phyloP scores from a whole-genome alignment of 2,113 vertebrate species.

The Uria lomvia region DNA sequence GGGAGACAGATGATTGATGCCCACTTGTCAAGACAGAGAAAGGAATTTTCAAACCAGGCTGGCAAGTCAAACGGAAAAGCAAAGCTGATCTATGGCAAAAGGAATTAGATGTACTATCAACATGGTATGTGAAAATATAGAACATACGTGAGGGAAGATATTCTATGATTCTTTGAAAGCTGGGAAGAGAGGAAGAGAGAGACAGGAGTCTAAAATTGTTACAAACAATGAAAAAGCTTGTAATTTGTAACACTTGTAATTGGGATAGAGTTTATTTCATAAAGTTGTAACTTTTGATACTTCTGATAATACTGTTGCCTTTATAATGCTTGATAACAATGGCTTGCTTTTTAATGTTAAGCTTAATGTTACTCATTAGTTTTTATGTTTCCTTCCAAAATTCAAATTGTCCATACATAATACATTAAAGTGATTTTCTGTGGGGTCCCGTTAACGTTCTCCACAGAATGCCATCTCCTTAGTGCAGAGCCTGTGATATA shows the following conservation, averaged over 20 bases:
- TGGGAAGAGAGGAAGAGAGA: background rate
- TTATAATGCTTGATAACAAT: background rate
- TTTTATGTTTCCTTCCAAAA: background rate
- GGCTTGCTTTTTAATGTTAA: slow-evolving; percentile 1
- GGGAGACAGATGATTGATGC: background rate
- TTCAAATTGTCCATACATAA: slow-evolving; percentile 5
- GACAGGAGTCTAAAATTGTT: background rate
- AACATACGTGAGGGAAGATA: background rate
- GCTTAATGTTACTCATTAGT: background rate
- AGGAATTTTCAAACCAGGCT: background rate
- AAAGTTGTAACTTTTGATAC: background rate
- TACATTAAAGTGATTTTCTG: background rate
- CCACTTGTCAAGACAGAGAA: background rate
- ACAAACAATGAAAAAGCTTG: background rate
- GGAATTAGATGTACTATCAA: background rate
- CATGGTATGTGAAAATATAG: rapidly evolving
- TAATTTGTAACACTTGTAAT: background rate
- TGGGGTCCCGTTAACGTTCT: background rate
- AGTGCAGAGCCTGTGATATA: background rate
- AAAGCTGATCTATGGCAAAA: background rate
- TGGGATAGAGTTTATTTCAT: background rate
- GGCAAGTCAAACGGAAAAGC: background rate
- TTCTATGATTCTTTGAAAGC: background rate
- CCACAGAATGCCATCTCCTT: background rate
- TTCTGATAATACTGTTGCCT: background rate